Evolutionary conservation across 2,113 vertebrate species (phyloP), one percentile per base, ranked within the genome.

Genomic region (Chinchilla lanigera): DNA sequence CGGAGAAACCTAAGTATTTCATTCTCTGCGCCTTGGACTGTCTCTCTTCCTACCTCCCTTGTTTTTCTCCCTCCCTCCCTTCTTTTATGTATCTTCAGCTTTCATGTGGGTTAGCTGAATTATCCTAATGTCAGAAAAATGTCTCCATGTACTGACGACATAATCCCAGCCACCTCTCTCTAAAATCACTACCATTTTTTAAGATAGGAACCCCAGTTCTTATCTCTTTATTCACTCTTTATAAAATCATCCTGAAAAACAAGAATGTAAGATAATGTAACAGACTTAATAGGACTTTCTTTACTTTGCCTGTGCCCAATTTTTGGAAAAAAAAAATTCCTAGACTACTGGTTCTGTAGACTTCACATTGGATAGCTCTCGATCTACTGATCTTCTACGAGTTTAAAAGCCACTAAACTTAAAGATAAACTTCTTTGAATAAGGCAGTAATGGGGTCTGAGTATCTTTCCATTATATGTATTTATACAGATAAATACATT

Each of bases 11-110:
- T 10, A 44, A 44, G 22, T 26, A 33, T 41, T 61, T 33, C 0
- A 52, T 17, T 61, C 14, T 60, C 1, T 0, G 19, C 1, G 14
- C 1, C 24, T 11, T 2, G 3, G 0, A 33, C 30, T 1, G 16
- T 67, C 65, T 67, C 65, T 33, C 5, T 28, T 26, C 16, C 30
- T 38, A 20, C 2, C 9, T 7, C 16, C 35, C 22, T 12, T 47
- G 4, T 35, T 30, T 67, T 13, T 35, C 5, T 17, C n/a, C 9
- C 20, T 38, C 30, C 4, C 33, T 13, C 22, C 28, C 24, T 6
- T 47, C 4, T 17, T 11, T 33, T 41, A 1, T 26, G 26, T 38
- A 44, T 83, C 26, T 10, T 0, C 0, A 1, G 22, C 67, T 89
- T 87, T 84, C 26, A 1, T 28, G 30, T 89, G 24, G 17, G 22